phyloP scores from a whole-genome alignment of 2,113 vertebrate genomes.

The Shinisaurus crocodilurus region DNA sequence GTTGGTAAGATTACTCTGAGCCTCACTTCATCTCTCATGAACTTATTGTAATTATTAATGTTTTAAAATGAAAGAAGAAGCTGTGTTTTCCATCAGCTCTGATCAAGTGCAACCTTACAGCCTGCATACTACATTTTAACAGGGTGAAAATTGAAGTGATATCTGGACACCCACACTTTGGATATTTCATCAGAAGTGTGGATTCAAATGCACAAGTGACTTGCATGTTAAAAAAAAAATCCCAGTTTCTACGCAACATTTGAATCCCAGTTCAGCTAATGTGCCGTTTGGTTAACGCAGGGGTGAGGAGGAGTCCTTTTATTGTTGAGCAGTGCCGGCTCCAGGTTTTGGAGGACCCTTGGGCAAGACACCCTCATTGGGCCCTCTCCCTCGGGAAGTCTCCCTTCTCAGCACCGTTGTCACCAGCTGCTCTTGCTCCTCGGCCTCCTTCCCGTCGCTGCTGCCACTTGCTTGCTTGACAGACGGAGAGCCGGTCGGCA shows the following conservation, averaged over 20 bases:
- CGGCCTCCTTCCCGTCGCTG: too few species aligned
- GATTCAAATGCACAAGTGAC: background rate
- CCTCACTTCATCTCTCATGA: background rate
- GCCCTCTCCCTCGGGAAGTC: too few species aligned
- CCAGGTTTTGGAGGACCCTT: too few species aligned
- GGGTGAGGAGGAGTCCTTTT: background rate
- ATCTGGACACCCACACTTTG: background rate
- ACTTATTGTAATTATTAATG: slow-evolving; percentile 25
- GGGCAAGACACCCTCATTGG: too few species aligned
- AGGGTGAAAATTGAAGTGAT: slow-evolving; percentile 1
- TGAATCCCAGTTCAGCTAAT: background rate
- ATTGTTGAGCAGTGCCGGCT: background rate
- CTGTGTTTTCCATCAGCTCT: background rate
- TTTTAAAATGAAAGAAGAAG: slow-evolving; percentile 27
- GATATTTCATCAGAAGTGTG: background rate
- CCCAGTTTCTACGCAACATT: background rate
- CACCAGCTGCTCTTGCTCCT: too few species aligned
- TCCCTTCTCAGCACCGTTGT: too few species aligned
- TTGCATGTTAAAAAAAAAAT: background rate
- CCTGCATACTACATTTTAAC: slow-evolving; percentile 14
- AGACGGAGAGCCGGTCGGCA: too few species aligned
- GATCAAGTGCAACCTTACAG: rapidly evolving
- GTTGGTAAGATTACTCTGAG: background rate
- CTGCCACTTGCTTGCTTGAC: too few species aligned
- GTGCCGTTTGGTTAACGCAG: background rate